phyloP scores from a whole-genome alignment of 2,797 vertebrate species.

The Antennarius maculatus region DNA sequence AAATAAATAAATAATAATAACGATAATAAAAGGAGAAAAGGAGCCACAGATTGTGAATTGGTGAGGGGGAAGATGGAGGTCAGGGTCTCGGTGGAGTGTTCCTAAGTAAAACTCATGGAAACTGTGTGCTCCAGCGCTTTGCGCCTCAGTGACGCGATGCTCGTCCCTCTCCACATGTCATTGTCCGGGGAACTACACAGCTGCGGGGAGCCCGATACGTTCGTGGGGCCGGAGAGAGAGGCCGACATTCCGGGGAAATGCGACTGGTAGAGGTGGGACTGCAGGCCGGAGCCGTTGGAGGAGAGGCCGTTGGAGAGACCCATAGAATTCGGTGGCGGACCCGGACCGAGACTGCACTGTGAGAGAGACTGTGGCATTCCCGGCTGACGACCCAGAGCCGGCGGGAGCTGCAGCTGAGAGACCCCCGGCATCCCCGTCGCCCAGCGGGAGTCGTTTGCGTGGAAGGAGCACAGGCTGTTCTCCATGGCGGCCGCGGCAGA shows the following conservation, averaged over 20 bases:
- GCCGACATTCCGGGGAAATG: constrained; percentile 96
- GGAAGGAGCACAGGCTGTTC: constrained; percentile 97
- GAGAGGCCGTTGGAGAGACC: constrained; percentile 93
- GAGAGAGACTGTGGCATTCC: constrained; percentile 96
- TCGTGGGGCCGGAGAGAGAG: constrained; percentile 92
- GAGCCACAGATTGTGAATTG: constrained; percentile 34
- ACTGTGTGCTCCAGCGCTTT: constrained; percentile 99
- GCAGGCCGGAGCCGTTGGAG: constrained; percentile 93
- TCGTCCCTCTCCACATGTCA: constrained; percentile 99
- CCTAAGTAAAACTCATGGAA: constrained; percentile 99
- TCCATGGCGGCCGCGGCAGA: constrained; percentile 94
- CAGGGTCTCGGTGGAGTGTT: constrained; percentile 47
- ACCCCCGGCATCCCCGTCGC: constrained; percentile 95
- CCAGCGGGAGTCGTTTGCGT: constrained; percentile 97
- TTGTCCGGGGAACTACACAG: constrained; percentile 98
- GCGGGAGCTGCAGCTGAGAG: constrained; percentile 93
- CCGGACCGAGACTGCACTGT: constrained; percentile 94
- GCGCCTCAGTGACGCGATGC: constrained; percentile 96
- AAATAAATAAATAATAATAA: constrained; percentile 47
- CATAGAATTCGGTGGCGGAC: constrained; percentile 93
- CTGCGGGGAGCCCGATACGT: constrained; percentile 95
- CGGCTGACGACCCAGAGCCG: constrained; percentile 90
- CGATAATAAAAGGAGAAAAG: constrained; percentile 50
- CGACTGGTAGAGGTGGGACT: constrained; percentile 97
- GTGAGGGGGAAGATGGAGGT: constrained; percentile 11